Evolutionary conservation across 2,888 invertebrate species (phyloP).

Genomic region (Ramazzottius varieornatus): DNA sequence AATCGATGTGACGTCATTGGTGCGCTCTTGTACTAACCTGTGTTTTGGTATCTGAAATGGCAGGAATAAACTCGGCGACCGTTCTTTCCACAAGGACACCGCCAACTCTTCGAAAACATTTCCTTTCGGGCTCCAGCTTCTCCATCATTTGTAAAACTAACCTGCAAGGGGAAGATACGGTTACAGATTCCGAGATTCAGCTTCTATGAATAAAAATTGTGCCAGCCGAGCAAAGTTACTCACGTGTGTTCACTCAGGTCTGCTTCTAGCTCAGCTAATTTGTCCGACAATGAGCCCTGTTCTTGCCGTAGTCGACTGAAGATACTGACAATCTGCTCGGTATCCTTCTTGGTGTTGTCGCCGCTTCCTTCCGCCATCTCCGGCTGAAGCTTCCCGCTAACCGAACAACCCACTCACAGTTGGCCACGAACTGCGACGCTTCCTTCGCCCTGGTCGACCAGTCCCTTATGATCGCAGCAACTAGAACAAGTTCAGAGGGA

Average conservation of each 20-base stretch:
- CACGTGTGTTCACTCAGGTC: constrained; percentile 90
- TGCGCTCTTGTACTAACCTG: too few relatives aligned
- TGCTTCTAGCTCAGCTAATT: constrained; percentile 69
- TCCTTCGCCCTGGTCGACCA: too few relatives aligned
- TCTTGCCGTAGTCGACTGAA: constrained; percentile 65
- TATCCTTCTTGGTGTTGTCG: constrained; percentile 10
- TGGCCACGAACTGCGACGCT: too few relatives aligned
- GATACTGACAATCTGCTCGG: constrained; percentile 53
- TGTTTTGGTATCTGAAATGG: constrained; percentile 47
- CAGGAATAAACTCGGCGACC: constrained; percentile 66
- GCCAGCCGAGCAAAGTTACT: constrained; percentile 8
- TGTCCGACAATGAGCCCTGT: constrained; percentile 56
- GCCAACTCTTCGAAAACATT: constrained; percentile 74
- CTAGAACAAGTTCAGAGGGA: too few relatives aligned
- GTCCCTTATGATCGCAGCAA: too few relatives aligned
- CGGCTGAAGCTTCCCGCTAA: background rate
- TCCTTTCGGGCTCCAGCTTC: constrained; percentile 51
- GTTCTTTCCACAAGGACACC: constrained; percentile 74
- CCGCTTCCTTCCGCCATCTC: background rate
- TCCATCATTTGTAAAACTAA: constrained; percentile 76
- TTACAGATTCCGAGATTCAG: too few relatives aligned
- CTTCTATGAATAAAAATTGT: too few relatives aligned
- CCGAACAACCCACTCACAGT: too few relatives aligned
- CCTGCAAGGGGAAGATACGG: constrained; percentile 28
- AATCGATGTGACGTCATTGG: too few relatives aligned